Evolutionary conservation across 2,888 invertebrate genomes (phyloP).

Genomic region (Alsophila aescularia): DNA sequence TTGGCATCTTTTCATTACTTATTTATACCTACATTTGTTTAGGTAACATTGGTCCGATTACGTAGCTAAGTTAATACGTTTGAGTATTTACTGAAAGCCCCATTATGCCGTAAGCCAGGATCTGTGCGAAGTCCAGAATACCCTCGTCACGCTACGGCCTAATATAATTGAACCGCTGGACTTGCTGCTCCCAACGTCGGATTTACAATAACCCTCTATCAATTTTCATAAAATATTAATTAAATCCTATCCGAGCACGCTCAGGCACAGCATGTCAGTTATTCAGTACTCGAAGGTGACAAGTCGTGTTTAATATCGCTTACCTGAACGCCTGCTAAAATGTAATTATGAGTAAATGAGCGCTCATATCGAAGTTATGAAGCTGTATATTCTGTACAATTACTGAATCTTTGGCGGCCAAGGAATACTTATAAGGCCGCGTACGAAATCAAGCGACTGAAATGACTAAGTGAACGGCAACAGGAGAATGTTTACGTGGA

Average conservation of each 20-base stretch:
- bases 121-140: constrained; percentile 35
- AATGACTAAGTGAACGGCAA: constrained; percentile 54
- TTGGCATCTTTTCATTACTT: background rate
- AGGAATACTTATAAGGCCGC: constrained; percentile 46
- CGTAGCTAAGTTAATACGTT: constrained; percentile 17
- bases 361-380: constrained; percentile 13
- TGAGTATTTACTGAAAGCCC: constrained; percentile 29
- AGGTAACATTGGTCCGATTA: constrained; percentile 6
- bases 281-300: constrained; percentile 26
- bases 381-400: constrained; percentile 22
- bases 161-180: constrained; percentile 38
- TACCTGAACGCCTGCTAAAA: constrained; percentile 27
- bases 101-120: constrained; percentile 37
- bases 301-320: constrained; percentile 30
- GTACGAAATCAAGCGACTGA: constrained; percentile 52
- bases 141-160: constrained; percentile 38
- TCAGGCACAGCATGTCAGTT: constrained; percentile 19
- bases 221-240: constrained; percentile 40
- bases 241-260: constrained; percentile 26
- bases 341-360: constrained; percentile 21
- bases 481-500: constrained; percentile 63
- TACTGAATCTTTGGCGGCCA: constrained; percentile 50
- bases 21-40: background rate
- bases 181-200: constrained; percentile 23
- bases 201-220: constrained; percentile 30